Conservation (phyloP, 2,888 invertebrate species). For the Plagodis dolabraria region DNA sequence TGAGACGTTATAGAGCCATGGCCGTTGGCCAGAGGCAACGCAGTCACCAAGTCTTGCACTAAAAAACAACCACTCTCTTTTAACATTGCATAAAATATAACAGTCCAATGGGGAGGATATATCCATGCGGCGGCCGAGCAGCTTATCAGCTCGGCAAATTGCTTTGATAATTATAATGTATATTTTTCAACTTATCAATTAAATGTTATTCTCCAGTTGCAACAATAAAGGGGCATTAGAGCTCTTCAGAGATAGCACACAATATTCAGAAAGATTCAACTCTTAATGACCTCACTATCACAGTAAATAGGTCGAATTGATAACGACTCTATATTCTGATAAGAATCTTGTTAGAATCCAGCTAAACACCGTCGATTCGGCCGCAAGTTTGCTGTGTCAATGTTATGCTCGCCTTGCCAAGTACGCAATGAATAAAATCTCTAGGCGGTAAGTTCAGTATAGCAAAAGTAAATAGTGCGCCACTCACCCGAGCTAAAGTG, state of each 20-base stretch:
- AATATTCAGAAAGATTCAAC: conserved; percentile 47
- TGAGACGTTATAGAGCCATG: conserved; percentile 83
- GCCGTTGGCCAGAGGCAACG: conserved; percentile 84
- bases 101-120: conserved; percentile 38
- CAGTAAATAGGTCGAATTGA: conserved; percentile 77
- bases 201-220: conserved; percentile 43
- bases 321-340: conserved; percentile 72
- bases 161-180: conserved; percentile 48
- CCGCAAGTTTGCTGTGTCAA: conserved; percentile 70
- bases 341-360: conserved; percentile 77
- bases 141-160: conserved; percentile 55
- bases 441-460: conserved; percentile 43
- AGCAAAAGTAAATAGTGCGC: conserved; percentile 48
- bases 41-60: conserved; percentile 85
- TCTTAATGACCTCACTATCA: conserved; percentile 65
- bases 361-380: conserved; percentile 63
- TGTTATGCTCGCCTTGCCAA: conserved; percentile 76
- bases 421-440: conserved; percentile 69
- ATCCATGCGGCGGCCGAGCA: conserved; percentile 38
- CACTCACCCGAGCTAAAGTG: conserved; percentile 95
- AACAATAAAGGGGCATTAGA: conserved; percentile 45
- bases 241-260: conserved; percentile 42
- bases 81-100: conserved; percentile 76
- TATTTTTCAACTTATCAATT: conserved; percentile 50
- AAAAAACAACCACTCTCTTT: conserved; percentile 83